Conservation (phyloP, 1,140 invertebrate species). For the Macrobrachium rosenbergii region DNA sequence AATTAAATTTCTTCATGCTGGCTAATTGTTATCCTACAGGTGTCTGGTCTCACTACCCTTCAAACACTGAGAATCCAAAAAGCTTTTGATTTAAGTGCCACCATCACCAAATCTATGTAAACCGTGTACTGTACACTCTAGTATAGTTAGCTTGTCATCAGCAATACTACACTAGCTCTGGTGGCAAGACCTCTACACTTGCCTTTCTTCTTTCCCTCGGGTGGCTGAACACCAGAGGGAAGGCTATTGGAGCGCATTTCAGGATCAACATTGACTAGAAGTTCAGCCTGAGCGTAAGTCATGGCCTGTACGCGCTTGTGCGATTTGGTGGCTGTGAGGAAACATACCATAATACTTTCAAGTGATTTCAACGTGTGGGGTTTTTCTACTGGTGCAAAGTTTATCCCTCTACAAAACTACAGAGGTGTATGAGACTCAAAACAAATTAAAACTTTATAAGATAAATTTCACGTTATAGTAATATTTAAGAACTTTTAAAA, state of each 20-base stretch:
- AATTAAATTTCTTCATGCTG: slow-evolving; percentile 1
- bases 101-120: slow-evolving; percentile 33
- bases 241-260: slow-evolving; percentile 65
- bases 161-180: slow-evolving; percentile 11
- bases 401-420: not conserved
- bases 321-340: slow-evolving; percentile 60
- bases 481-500: too few species aligned
- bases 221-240: slow-evolving; percentile 56
- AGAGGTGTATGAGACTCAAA: not conserved
- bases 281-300: slow-evolving; percentile 65
- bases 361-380: not conserved
- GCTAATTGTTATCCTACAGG: not conserved
- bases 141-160: not conserved
- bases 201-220: slow-evolving; percentile 59
- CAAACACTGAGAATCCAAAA: not conserved
- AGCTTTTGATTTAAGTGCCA: slow-evolving; percentile 22
- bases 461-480: too few species aligned
- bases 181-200: slow-evolving; percentile 38
- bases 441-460: too few species aligned
- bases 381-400: not conserved
- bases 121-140: not conserved
- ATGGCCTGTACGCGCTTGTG: slow-evolving; percentile 62
- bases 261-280: slow-evolving; percentile 64
- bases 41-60: slow-evolving; percentile 3
- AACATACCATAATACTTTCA: slow-evolving; percentile 38